Evolutionary conservation across 2,888 invertebrate species (phyloP).

Genomic region (Drosophila monieri): DNA sequence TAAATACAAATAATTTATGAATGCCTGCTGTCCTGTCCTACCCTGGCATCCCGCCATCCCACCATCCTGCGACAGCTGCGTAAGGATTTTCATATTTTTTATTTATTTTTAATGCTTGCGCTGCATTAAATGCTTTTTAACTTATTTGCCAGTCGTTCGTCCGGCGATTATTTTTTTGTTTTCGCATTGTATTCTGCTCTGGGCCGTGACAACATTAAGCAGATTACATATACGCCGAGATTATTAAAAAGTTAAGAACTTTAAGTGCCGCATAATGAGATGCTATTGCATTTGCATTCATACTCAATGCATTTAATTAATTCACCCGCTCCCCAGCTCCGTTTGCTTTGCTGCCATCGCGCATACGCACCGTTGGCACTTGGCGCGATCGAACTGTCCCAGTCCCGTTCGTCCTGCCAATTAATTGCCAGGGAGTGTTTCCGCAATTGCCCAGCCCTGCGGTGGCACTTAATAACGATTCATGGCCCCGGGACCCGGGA

Average conservation of each 20-base stretch:
- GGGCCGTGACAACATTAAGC: slow-evolving; percentile 42
- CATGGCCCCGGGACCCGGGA: slow-evolving; percentile 12
- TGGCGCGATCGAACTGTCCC: slow-evolving; percentile 24
- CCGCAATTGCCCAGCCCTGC: slow-evolving; percentile 50
- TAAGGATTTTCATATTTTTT: slow-evolving; percentile 47
- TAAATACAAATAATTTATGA: slow-evolving; percentile 55
- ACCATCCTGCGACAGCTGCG: slow-evolving; percentile 25
- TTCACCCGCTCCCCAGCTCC: slow-evolving; percentile 25
- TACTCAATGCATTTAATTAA: slow-evolving; percentile 68
- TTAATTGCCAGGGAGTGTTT: slow-evolving; percentile 54
- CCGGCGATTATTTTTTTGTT: slow-evolving; percentile 7
- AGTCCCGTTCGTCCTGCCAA: slow-evolving; percentile 13
- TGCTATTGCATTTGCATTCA: slow-evolving; percentile 68
- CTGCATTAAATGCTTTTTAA: slow-evolving; percentile 48
- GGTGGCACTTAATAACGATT: slow-evolving; percentile 59
- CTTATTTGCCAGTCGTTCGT: slow-evolving; percentile 38
- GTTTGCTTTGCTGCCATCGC: slow-evolving; percentile 29
- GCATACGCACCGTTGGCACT: slow-evolving; percentile 46
- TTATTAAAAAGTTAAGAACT: slow-evolving; percentile 75
- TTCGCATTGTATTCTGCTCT: slow-evolving; percentile 21
- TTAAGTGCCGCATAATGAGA: slow-evolving; percentile 64
- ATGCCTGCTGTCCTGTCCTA: slow-evolving; percentile 35
- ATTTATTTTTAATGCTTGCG: slow-evolving; percentile 50
- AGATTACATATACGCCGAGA: slow-evolving; percentile 37
- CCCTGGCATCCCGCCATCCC: not conserved